Percentiles rank a stretch among this genome's conserved stretches.
Evolutionary conservation across 2,797 vertebrate genomes (phyloP).

Genomic region (Sternotherus odoratus): DNA sequence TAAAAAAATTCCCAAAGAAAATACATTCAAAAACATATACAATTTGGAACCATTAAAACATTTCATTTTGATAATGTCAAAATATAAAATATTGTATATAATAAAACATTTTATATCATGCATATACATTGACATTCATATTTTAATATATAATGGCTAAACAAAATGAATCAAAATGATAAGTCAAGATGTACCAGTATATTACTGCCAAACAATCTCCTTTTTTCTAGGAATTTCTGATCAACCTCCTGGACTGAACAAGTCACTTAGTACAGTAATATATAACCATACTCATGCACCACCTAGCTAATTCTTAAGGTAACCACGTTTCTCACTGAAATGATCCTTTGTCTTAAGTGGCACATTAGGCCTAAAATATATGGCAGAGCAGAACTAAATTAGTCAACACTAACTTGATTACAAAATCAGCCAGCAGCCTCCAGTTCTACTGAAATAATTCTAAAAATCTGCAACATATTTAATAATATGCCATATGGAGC

Average conservation of each 20-base stretch:
- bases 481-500: neutral
- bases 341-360: neutral
- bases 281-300: constrained; percentile 26
- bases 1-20: too few species aligned
- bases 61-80: too few species aligned
- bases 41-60: too few species aligned
- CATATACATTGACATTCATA: too few species aligned
- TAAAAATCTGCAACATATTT: neutral
- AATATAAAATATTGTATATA: too few species aligned
- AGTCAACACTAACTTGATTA: accelerated
- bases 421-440: neutral
- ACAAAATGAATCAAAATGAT: too few species aligned
- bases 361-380: neutral
- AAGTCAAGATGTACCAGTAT: too few species aligned
- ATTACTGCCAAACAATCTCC: neutral
- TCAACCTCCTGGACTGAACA: neutral
- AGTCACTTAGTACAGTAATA: neutral
- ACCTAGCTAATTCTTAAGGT: neutral
- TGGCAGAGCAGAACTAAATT: neutral
- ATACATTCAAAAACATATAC: too few species aligned
- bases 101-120: too few species aligned
- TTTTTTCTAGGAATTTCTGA: neutral
- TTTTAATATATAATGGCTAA: too few species aligned
- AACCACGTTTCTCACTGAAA: neutral
- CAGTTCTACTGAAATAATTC: neutral